Evolutionary conservation across 1,140 invertebrate species (phyloP).

Genomic region (Mesaphorura yosii): DNA sequence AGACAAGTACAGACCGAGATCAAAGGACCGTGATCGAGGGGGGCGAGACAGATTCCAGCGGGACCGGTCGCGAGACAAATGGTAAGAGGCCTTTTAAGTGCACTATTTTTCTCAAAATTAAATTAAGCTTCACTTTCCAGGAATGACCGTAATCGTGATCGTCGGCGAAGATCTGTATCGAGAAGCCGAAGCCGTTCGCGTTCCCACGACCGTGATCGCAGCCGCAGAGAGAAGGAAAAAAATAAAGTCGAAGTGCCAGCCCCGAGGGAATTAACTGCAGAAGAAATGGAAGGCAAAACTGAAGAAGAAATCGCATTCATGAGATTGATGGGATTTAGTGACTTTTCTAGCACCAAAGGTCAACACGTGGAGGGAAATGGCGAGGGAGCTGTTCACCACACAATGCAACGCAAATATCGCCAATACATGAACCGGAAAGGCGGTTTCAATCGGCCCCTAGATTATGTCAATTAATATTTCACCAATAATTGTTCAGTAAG

Average conservation of each 20-base stretch:
- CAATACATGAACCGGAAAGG: slow-evolving; percentile 99
- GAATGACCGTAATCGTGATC: no score
- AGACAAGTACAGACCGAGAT: slow-evolving; percentile 9
- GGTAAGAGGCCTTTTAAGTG: not conserved
- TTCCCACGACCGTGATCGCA: not conserved
- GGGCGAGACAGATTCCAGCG: not conserved
- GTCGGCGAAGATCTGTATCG: not conserved
- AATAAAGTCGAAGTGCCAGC: not conserved
- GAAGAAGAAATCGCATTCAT: slow-evolving; percentile 94
- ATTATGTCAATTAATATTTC: slow-evolving; percentile 56
- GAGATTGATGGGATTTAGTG: slow-evolving; percentile 90
- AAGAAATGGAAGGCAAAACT: slow-evolving; percentile 64
- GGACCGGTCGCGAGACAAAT: not conserved
- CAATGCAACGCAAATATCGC: slow-evolving; percentile 89
- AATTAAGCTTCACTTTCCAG: not conserved
- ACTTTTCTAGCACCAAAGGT: slow-evolving; percentile 83
- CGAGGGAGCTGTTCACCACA: slow-evolving; percentile 81
- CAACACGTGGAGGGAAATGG: slow-evolving; percentile 91
- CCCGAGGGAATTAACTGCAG: slow-evolving; percentile 41
- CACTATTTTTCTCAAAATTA: not conserved
- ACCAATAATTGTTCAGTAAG: not conserved
- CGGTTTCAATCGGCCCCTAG: slow-evolving; percentile 94
- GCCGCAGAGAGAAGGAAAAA: not conserved
- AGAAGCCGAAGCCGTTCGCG: not conserved
- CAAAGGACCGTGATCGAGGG: not conserved